Evolutionary conservation across 2,797 vertebrate genomes (phyloP), one percentile per base, ranked within the genome.

Genomic region (Etheostoma nigrum): DNA sequence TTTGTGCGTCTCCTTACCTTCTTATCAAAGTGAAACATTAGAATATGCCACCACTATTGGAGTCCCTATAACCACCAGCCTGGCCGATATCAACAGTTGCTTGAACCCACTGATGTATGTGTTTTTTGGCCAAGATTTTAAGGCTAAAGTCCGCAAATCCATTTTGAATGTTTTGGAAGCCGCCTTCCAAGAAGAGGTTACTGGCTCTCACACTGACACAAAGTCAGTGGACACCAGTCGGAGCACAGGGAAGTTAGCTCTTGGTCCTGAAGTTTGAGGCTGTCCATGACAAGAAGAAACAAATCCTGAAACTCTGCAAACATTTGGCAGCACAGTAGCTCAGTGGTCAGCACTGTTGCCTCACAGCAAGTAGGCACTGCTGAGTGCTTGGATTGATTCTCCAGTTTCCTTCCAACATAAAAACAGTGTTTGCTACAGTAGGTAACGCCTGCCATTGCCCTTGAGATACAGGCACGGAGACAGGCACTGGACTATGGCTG

Each of bases 101-200:
- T 78, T 96, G 49, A 96, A 96, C 72, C 96, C 96, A 4, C 78
- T 96, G 74, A 83, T 96, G n/a, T 96, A 96, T 51, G 95, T 96
- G 33, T 96, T 96, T 70, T 95, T 96, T 91, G 95, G 95, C 11
- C 95, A 95, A 75, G 93, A 95, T 86, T 95, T 95, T 79, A 94
- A 95, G 83, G 92, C 95, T 84, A 95, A 94, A 73, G 88, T 95
- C 44, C 91, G 93, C 57, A 94, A 92, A 79, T 96, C 96, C 44
- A 91, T 96, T 62, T 91, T 95, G 51, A 93, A 93, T 51, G 92
- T 95, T 6, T 81, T 96, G 81, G 95, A 40, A 10, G 10, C 36
- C 3, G 36, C 36, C 36, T 40, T 40, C 36, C 2, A 40, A 3
- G 36, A 96, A 95, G 16, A 51, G 49, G 85, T 86, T 23, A 94